Evolutionary conservation across 2,113 vertebrate species (phyloP).

Genomic region (Dromas ardeola): DNA sequence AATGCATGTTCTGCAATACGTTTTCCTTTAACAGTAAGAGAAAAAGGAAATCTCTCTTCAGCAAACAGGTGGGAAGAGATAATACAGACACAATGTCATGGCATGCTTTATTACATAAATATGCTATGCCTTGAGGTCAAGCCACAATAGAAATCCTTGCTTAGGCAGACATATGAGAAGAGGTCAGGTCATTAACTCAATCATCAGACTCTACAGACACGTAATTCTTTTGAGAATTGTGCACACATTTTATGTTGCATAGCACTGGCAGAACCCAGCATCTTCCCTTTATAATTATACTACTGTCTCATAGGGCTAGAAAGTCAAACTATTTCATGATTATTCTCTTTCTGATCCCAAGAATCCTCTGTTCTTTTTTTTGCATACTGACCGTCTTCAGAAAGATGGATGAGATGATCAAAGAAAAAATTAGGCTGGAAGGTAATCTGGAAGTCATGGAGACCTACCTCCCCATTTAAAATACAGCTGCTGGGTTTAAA

Average conservation of each 20-base stretch:
- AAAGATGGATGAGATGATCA: not conserved
- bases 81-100: not conserved
- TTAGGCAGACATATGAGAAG: not conserved
- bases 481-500: not conserved
- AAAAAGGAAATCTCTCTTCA: not conserved
- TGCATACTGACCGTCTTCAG: not conserved
- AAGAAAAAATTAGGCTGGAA: not conserved
- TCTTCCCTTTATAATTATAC: not conserved
- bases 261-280: not conserved
- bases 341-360: not conserved
- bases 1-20: not conserved
- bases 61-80: not conserved
- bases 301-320: not conserved
- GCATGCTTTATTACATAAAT: not conserved
- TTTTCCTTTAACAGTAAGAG: not conserved
- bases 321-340: not conserved
- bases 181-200: not conserved
- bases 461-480: not conserved
- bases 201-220: not conserved
- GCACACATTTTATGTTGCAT: not conserved
- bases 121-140: not conserved
- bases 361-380: not conserved
- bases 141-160: not conserved
- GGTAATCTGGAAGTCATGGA: not conserved
- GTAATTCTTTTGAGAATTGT: not conserved